phyloP scores from a whole-genome alignment of 2,888 invertebrate genomes.

The Mythimna lalbum region DNA sequence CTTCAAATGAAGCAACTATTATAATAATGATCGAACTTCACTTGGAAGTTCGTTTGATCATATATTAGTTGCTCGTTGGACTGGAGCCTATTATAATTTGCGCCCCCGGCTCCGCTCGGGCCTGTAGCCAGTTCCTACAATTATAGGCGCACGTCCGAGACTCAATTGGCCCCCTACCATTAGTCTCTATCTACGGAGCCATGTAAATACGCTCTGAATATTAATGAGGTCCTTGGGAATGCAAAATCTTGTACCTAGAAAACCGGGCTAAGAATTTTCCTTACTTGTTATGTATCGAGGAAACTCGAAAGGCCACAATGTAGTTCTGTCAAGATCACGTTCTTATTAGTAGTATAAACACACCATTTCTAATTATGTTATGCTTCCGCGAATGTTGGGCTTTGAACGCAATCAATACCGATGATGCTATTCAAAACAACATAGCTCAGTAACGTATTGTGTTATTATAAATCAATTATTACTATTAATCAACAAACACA shows the following conservation, averaged over 20 bases:
- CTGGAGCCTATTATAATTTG: slow-evolving; percentile 69
- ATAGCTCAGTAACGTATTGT: slow-evolving; percentile 12
- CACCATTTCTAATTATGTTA: slow-evolving; percentile 56
- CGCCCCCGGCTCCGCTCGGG: slow-evolving; percentile 72
- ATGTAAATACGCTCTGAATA: slow-evolving; percentile 80
- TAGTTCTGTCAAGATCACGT: slow-evolving; percentile 57
- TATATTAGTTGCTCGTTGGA: slow-evolving; percentile 65
- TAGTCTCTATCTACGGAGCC: slow-evolving; percentile 70
- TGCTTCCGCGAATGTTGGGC: slow-evolving; percentile 52
- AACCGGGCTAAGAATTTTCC: slow-evolving; percentile 71
- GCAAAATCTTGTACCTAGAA: slow-evolving; percentile 68
- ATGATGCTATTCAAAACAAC: slow-evolving; percentile 43
- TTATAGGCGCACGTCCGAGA: slow-evolving; percentile 71
- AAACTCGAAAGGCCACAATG: slow-evolving; percentile 66
- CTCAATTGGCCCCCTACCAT: slow-evolving; percentile 70
- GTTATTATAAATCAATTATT: slow-evolving; percentile 43
- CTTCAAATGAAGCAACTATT: no score
- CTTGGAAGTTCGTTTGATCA: no score
- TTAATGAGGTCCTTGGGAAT: slow-evolving; percentile 76
- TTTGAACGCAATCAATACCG: slow-evolving; percentile 36
- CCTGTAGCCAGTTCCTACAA: slow-evolving; percentile 70
- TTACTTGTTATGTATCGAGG: slow-evolving; percentile 67
- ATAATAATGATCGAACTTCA: no score
- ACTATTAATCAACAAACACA: slow-evolving; percentile 37
- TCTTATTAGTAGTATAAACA: slow-evolving; percentile 43